Conservation (phyloP, 2,888 invertebrate species). For the Frankliniella intonsa region DNA sequence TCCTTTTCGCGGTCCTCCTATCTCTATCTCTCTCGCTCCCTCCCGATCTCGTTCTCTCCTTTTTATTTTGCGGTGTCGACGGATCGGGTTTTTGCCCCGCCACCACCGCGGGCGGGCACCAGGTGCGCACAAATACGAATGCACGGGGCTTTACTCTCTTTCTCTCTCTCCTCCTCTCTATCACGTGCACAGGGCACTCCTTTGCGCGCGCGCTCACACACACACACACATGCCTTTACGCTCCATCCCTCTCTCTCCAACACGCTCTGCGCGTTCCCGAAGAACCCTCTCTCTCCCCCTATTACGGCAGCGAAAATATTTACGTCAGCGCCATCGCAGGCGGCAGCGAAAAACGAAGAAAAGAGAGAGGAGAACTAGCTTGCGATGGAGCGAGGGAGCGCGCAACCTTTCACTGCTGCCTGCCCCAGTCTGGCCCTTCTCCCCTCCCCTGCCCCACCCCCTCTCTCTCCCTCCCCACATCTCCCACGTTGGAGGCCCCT, state of each 20-base stretch:
- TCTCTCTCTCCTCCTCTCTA: background rate
- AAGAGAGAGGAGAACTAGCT: background rate
- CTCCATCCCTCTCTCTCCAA: background rate
- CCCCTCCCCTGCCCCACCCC: background rate
- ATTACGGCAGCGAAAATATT: constrained; percentile 5
- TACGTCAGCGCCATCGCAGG: constrained; percentile 15
- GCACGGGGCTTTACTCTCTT: background rate
- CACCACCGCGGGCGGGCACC: no score
- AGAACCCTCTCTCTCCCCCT: background rate
- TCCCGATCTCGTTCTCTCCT: no score
- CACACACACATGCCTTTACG: background rate
- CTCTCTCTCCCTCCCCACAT: background rate
- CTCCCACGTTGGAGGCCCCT: no score
- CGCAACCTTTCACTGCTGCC: background rate
- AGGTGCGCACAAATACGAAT: no score
- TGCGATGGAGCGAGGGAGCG: background rate
- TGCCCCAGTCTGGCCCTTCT: background rate
- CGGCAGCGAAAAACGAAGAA: background rate
- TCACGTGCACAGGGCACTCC: background rate
- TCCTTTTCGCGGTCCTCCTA: no score
- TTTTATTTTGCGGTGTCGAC: no score
- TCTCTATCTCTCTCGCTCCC: no score
- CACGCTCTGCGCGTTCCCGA: background rate
- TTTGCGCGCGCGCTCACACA: background rate
- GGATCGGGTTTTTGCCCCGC: no score